phyloP scores from a whole-genome alignment of 1,140 invertebrate species.

The Ips nitidus region DNA sequence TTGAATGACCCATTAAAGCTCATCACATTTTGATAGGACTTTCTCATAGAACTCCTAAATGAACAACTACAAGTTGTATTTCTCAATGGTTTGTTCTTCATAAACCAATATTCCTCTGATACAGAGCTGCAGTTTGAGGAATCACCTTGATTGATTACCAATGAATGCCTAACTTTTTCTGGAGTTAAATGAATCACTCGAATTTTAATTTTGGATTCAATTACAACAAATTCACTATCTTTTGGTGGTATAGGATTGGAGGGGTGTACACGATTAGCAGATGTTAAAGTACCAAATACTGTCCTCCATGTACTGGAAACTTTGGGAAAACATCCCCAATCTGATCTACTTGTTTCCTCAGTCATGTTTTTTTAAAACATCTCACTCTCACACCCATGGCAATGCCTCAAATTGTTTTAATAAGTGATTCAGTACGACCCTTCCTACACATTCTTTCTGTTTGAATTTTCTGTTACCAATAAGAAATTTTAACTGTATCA shows the following conservation, averaged over 20 bases:
- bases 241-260: constrained; percentile 40
- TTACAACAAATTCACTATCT: constrained; percentile 46
- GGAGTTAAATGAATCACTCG: constrained; percentile 47
- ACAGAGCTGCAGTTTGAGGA: constrained; percentile 43
- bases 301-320: constrained; percentile 40
- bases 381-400: constrained; percentile 38
- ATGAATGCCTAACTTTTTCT: constrained; percentile 37
- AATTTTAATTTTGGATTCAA: constrained; percentile 43
- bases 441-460: constrained; percentile 26
- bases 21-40: constrained; percentile 29
- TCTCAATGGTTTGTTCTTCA: constrained; percentile 47
- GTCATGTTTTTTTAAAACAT: constrained; percentile 35
- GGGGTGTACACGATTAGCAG: constrained; percentile 44
- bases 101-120: constrained; percentile 52
- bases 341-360: constrained; percentile 30
- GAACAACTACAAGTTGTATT: constrained; percentile 49
- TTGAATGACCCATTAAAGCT: constrained; percentile 16
- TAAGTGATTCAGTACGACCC: constrained; percentile 15
- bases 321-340: constrained; percentile 42
- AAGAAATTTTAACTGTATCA: constrained; percentile 23
- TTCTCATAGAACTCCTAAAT: constrained; percentile 48
- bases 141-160: constrained; percentile 24
- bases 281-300: constrained; percentile 41
- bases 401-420: constrained; percentile 24
- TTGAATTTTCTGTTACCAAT: constrained; percentile 19